Evolutionary conservation across 2,888 invertebrate genomes (phyloP).

Genomic region (Amblyteles armatorius): DNA sequence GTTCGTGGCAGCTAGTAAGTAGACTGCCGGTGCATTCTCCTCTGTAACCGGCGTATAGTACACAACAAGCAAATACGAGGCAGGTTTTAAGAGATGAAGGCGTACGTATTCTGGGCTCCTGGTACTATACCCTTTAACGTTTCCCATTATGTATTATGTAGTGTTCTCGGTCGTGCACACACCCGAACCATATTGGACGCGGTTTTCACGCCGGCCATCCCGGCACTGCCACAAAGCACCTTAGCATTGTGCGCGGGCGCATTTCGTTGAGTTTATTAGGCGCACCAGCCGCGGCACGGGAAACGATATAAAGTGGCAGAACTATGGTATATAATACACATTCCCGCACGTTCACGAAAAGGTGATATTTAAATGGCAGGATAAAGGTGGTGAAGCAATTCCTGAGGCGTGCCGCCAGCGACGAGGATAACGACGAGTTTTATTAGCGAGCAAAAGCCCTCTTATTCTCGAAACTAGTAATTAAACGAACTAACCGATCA

Average conservation of each 20-base stretch:
- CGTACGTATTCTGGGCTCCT: slow-evolving; percentile 19
- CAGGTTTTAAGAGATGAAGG: slow-evolving; percentile 43
- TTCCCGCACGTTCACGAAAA: slow-evolving; percentile 37
- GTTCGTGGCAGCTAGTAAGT: slow-evolving; percentile 44
- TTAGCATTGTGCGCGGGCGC: slow-evolving; percentile 2
- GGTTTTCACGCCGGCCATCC: slow-evolving; percentile 55
- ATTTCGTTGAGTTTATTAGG: slow-evolving; percentile 25
- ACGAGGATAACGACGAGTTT: slow-evolving; percentile 35
- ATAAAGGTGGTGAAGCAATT: slow-evolving; percentile 48
- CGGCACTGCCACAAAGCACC: slow-evolving; percentile 23
- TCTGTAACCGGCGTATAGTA: slow-evolving; percentile 30
- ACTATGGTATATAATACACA: slow-evolving; percentile 30
- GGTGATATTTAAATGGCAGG: slow-evolving; percentile 65
- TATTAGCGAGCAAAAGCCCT: slow-evolving; percentile 11
- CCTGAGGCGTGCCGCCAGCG: slow-evolving; percentile 29
- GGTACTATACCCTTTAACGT: slow-evolving; percentile 33
- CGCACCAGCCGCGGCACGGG: background rate
- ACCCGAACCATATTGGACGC: slow-evolving; percentile 45
- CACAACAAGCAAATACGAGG: slow-evolving; percentile 49
- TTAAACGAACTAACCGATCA: slow-evolving; percentile 50
- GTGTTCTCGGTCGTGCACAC: slow-evolving; percentile 3
- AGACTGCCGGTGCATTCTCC: slow-evolving; percentile 51
- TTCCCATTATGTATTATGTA: slow-evolving; percentile 13
- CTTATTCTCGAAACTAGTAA: slow-evolving; percentile 41
- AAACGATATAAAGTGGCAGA: slow-evolving; percentile 19